Evolutionary conservation across 2,888 invertebrate genomes (phyloP).

Genomic region (Leptogaster cylindrica): DNA sequence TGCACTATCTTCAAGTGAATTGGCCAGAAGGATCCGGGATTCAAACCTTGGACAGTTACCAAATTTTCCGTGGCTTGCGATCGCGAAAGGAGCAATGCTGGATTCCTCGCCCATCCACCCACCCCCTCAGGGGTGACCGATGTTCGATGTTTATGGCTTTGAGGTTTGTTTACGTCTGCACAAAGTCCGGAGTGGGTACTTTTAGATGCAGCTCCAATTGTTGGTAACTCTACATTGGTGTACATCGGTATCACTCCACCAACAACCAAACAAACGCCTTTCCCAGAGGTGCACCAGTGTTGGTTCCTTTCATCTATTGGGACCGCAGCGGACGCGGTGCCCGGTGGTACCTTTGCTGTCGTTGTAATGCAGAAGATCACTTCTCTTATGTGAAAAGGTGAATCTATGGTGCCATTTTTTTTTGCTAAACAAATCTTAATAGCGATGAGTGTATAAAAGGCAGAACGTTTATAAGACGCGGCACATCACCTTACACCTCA

Average conservation of each 20-base stretch:
- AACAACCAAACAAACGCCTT: neutral
- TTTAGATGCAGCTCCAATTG: conserved; percentile 33
- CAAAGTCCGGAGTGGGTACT: neutral
- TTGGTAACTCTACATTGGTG: neutral
- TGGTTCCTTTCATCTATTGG: conserved; percentile 32
- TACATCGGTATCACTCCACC: neutral
- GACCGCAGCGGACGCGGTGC: neutral
- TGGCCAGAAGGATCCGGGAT: neutral
- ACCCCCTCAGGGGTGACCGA: too few relatives aligned
- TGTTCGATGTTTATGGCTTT: too few relatives aligned
- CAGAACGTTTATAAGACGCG: conserved; percentile 39
- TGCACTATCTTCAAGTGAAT: conserved; percentile 15
- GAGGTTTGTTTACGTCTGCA: conserved; percentile 28
- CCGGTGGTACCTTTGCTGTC: conserved; percentile 20
- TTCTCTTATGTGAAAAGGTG: conserved; percentile 31
- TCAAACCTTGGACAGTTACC: conserved; percentile 2
- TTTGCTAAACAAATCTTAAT: conserved; percentile 16
- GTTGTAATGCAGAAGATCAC: conserved; percentile 38
- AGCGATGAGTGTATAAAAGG: conserved; percentile 41
- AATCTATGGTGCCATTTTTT: conserved; percentile 30
- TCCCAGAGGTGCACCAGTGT: conserved; percentile 25
- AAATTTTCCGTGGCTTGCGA: conserved; percentile 8
- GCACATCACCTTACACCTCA: conserved; percentile 41
- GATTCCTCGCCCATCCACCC: conserved; percentile 2
- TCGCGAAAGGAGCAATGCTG: too few relatives aligned